These are phyloP conservation scores for Cryptoprocta ferox DNA, from an alignment of 2,797 vertebrate genomes.

Conservation along the genomic window DNA sequence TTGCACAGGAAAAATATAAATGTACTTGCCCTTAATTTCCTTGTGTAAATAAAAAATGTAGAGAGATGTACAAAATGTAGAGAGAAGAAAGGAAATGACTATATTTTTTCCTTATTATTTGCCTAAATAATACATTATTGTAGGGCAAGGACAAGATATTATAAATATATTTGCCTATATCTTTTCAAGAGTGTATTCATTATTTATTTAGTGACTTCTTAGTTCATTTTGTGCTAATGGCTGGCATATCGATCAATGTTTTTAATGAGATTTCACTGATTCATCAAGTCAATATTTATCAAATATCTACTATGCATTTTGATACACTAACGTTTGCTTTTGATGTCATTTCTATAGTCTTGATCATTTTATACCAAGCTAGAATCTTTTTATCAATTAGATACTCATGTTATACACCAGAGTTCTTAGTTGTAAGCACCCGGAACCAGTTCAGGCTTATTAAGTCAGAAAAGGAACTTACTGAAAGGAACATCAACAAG, in stretches of 20 bases:
- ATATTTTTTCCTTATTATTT: neutral
- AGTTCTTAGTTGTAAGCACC: neutral
- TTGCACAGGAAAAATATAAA: neutral
- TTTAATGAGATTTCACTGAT: neutral
- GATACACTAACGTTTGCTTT: neutral
- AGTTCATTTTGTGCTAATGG: neutral
- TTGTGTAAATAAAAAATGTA: neutral
- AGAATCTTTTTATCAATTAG: neutral
- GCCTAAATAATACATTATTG: neutral
- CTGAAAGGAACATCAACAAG: neutral
- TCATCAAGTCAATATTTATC: neutral
- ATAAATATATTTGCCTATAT: neutral
- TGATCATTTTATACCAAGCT: neutral
- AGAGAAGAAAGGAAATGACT: neutral
- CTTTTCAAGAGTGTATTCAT: neutral
- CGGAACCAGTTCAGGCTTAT: neutral
- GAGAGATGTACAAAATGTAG: too few species aligned
- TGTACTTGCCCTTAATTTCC: neutral
- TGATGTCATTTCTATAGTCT: neutral
- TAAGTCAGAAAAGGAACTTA: neutral
- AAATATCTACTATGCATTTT: neutral
- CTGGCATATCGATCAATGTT: neutral
- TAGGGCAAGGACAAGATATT: neutral
- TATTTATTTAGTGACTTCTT: conserved; percentile 7
- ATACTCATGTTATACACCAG: neutral